These are phyloP conservation scores for Siniperca chuatsi DNA, from an alignment of 2,113 vertebrate species.

Conservation along the genomic window DNA sequence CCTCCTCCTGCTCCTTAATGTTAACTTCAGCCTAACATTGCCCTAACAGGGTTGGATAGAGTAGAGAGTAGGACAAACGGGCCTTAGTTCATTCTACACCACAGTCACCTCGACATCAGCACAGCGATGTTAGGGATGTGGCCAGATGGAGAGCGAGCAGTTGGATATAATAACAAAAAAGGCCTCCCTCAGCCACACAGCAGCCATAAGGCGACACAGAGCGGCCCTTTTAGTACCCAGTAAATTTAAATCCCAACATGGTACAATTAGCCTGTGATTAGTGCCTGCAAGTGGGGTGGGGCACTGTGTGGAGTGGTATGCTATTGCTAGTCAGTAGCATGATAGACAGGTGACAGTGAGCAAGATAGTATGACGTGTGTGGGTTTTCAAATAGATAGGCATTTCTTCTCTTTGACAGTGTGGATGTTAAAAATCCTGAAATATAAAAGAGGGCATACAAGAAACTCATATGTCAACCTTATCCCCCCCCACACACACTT, in stretches of 20 bases:
- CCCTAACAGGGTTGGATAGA: constrained; percentile 40
- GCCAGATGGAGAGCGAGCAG: constrained; percentile 45
- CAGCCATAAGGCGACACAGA: constrained; percentile 71
- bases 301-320: constrained; percentile 38
- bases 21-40: constrained; percentile 58
- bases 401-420: constrained; percentile 25
- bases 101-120: constrained; percentile 45
- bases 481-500: neutral
- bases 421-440: constrained; percentile 33
- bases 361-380: constrained; percentile 22
- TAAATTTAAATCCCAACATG: constrained; percentile 66
- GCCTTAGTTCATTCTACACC: constrained; percentile 51
- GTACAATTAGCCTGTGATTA: constrained; percentile 76
- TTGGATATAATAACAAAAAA: constrained; percentile 32
- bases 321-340: constrained; percentile 11
- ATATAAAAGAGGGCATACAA: constrained; percentile 41
- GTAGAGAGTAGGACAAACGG: constrained; percentile 51
- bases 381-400: constrained; percentile 14
- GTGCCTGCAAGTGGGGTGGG: constrained; percentile 59
- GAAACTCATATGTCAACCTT: constrained; percentile 25
- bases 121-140: constrained; percentile 66
- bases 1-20: constrained; percentile 35
- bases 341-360: constrained; percentile 51
- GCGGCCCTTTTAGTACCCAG: constrained; percentile 65
- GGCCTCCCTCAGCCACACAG: constrained; percentile 50